Evolutionary conservation across 2,888 invertebrate genomes (phyloP), one percentile per base, ranked within the genome.

Genomic region (Mimumesa dahlbomi): DNA sequence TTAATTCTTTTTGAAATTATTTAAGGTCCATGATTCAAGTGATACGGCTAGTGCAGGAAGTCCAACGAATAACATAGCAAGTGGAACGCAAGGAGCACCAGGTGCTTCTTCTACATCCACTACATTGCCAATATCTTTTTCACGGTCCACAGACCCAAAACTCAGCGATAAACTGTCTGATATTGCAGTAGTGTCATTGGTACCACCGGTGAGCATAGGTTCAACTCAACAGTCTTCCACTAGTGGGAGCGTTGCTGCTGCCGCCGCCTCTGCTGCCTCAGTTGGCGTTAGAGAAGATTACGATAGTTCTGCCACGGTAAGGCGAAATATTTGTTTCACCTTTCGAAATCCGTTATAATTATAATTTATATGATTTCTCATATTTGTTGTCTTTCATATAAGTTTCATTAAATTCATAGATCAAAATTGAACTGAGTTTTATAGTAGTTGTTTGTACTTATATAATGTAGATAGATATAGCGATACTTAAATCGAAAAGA

Each of bases 31-130:
- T 34, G 92, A 92, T 79, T 92, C 92, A 38, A 94, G 94, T 79
- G 94, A 94, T 83, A 94, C 94, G 2, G 94, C 93, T 0, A 93
- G 93, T 45, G 93, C 93, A 58, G 90, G 92, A 82, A 92, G 91
- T 89, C 92, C 92, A 4, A 84, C 86, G 22, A 78, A 77, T 16
- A 85, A 85, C 43, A 82, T 84, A 73, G 79, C 88, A 13, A 84
- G 85, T 57, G 84, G 84, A 52, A 84, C 85, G 13, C 78, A 86
- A 4, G 82, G 79, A 6, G 82, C 84, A 14, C 74, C 86, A 0
- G 46, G 66, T 21, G 77, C 81, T 14, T n/a, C n/a, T n/a, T 75
- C 86, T 11, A 71, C 81, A 1, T 74, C 84, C 18, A 67, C 80
- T 1, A 72, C 83, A 19, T 67, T 85, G 40, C 76, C 84, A 22